Percentiles rank a stretch among this genome's conserved stretches.
phyloP scores from a whole-genome alignment of 2,113 vertebrate species.

The Calidris pygmaea region DNA sequence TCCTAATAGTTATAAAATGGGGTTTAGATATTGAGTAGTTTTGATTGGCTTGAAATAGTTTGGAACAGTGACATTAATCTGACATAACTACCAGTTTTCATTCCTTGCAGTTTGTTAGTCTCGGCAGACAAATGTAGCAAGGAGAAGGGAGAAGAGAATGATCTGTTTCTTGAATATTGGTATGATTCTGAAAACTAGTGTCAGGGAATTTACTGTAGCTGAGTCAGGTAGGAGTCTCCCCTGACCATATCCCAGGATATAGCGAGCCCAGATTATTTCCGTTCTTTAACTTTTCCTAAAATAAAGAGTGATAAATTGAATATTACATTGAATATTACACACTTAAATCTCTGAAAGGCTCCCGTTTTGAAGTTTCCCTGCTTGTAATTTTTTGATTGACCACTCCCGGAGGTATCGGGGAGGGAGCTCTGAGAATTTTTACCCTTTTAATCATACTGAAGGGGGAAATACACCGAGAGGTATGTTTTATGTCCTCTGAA shows the following conservation, averaged over 20 bases:
- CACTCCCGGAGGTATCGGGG: background rate
- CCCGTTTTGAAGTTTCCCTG: background rate
- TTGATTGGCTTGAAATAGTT: background rate
- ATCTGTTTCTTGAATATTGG: background rate
- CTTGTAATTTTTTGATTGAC: background rate
- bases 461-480: background rate
- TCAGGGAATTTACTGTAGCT: background rate
- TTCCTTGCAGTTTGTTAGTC: background rate
- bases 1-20: background rate
- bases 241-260: background rate
- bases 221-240: background rate
- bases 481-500: background rate
- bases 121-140: background rate
- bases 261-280: background rate
- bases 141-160: background rate
- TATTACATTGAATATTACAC: background rate
- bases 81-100: constrained; percentile 26
- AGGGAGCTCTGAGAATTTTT: background rate
- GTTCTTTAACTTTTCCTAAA: background rate
- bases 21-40: constrained; percentile 13
- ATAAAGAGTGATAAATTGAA: background rate
- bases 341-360: background rate
- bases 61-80: constrained; percentile 49
- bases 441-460: background rate
- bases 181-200: background rate